Conservation (phyloP, 2,888 invertebrate species). For the Drosophila stalkeri region DNA sequence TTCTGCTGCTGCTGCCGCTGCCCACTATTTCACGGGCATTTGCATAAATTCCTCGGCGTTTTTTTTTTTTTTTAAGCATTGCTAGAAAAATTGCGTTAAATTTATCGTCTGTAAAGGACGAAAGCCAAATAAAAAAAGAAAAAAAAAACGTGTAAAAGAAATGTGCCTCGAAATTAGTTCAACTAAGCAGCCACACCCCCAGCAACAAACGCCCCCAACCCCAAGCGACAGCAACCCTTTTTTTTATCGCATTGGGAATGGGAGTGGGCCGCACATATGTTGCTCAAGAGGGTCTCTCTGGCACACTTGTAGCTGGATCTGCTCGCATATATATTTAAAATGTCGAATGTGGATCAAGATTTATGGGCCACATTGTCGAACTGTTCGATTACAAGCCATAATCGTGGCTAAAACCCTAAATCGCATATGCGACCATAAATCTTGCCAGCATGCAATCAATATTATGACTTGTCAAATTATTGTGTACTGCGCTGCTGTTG, state of each 20-base stretch:
- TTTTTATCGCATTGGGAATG: slow-evolving; percentile 21
- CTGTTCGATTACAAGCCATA: slow-evolving; percentile 85
- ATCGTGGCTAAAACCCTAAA: slow-evolving; percentile 76
- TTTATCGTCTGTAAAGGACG: slow-evolving; percentile 73
- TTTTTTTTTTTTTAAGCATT: slow-evolving; percentile 36
- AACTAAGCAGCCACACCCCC: slow-evolving; percentile 56
- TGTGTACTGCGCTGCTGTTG: slow-evolving; percentile 54
- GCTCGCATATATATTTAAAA: slow-evolving; percentile 5
- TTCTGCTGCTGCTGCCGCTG: slow-evolving; percentile 10
- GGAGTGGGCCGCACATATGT: slow-evolving; percentile 65
- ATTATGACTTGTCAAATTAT: slow-evolving; percentile 80
- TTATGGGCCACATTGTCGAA: slow-evolving; percentile 84
- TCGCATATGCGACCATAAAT: slow-evolving; percentile 73
- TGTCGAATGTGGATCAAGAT: slow-evolving; percentile 67
- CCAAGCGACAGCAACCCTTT: slow-evolving; percentile 56
- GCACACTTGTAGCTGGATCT: slow-evolving; percentile 63
- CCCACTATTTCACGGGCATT: slow-evolving; percentile 75
- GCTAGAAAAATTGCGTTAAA: slow-evolving; percentile 68
- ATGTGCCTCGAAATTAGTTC: slow-evolving; percentile 69
- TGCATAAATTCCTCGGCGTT: slow-evolving; percentile 75
- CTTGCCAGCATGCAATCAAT: slow-evolving; percentile 69
- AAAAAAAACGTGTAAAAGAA: slow-evolving; percentile 42
- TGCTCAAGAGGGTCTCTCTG: slow-evolving; percentile 31
- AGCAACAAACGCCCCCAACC: background rate
- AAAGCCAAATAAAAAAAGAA: slow-evolving; percentile 32